Conservation (phyloP, 2,797 vertebrate genomes). For the Siniperca undulata region DNA sequence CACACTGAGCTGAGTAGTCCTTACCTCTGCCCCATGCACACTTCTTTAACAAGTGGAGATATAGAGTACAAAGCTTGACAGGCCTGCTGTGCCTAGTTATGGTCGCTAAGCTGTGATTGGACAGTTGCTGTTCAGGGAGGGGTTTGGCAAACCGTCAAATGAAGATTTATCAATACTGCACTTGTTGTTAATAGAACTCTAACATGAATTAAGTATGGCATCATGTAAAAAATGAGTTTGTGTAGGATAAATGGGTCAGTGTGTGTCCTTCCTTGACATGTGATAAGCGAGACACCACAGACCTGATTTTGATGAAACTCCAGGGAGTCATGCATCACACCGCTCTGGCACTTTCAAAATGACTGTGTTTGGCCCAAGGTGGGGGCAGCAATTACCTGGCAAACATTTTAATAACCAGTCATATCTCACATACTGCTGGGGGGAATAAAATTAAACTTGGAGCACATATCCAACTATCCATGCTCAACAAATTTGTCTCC, state of each 20-base stretch:
- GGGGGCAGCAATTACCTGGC: slow-evolving; percentile 75
- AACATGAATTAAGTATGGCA: neutral
- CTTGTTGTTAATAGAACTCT: slow-evolving; percentile 7
- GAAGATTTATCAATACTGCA: neutral
- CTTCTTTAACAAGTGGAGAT: too few species aligned
- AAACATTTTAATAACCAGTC: slow-evolving; percentile 81
- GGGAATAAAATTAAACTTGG: slow-evolving; percentile 67
- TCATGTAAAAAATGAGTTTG: slow-evolving; percentile 25
- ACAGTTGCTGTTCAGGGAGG: neutral
- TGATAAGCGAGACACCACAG: slow-evolving; percentile 57
- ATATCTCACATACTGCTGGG: slow-evolving; percentile 73
- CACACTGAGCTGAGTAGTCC: neutral
- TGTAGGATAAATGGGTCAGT: slow-evolving; percentile 34
- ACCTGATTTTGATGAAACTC: slow-evolving; percentile 70
- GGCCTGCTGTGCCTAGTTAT: neutral
- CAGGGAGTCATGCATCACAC: slow-evolving; percentile 61
- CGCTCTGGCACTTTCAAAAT: slow-evolving; percentile 74
- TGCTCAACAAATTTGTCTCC: slow-evolving; percentile 65
- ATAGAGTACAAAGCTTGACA: neutral
- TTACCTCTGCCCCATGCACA: neutral
- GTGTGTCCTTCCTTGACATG: slow-evolving; percentile 30
- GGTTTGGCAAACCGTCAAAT: neutral
- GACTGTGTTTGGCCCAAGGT: slow-evolving; percentile 76
- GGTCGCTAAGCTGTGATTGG: neutral
- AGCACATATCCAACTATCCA: slow-evolving; percentile 62